Base-by-base conservation (phyloP, 2,797 vertebrate species). In the Arrhamphus sclerolepis region DNA sequence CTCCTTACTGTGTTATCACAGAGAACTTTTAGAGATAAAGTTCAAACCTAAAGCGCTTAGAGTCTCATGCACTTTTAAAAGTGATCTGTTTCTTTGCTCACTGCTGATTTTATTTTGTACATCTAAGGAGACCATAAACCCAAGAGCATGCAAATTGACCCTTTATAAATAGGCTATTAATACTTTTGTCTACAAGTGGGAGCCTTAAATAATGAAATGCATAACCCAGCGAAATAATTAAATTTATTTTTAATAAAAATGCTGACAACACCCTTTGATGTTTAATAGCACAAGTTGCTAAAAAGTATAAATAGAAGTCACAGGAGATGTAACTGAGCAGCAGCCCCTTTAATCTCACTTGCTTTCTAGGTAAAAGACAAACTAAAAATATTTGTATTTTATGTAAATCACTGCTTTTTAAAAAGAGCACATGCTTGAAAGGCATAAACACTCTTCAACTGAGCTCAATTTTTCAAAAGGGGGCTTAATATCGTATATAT, bases 221-320 rank as follows among this genome's bases (percentile, higher is more conserved):
- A 61, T 40, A 65, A 57, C 56, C 56, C 62, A 16, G 39, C 66
- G 14, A 78, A 66, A 83, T 61, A 47, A 81, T 78, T 50, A 75
- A 62, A 81, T 75, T 70, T 72, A 73, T 38, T 38, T 26, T 14
- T 14, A 38, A 38, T 78, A 81, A 87, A 87, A 77, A 84, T 71
- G 72, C 84, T 57, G 73, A 86, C 70, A 75, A 85, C 85, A 84
- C 4, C 78, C 89, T 90, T 91, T 91, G 90, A 91, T 86, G 89
- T 81, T 80, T 85, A 78, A 84, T 84, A 84, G 83, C 75, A 81
- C 72, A 77, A 75, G 78, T 82, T 89, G 75, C 70, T 85, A 69
- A 81, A 84, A 78, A 86, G 74, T 83, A 87, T 80, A 81, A 87
- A 89, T 87, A 88, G 84, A 83, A 83, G 79, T 82, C 89, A 78